A percentile compares a stretch with the other conserved stretches of the same genome.
These are phyloP conservation scores for Lampropteryx suffumata DNA, from an alignment of 2,888 invertebrate genomes.

Conservation along the genomic window DNA sequence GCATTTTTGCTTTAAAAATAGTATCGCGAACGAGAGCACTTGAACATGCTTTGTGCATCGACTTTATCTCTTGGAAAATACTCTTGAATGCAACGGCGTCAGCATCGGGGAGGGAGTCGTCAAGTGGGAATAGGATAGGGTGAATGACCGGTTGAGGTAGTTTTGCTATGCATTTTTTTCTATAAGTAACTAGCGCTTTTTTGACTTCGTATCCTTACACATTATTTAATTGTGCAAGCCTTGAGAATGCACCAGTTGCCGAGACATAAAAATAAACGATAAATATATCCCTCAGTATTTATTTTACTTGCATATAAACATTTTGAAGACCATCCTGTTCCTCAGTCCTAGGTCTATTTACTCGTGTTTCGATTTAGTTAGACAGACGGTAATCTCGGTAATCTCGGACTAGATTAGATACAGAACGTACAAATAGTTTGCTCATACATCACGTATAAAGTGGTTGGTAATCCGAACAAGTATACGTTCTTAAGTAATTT, in stretches of 20 bases:
- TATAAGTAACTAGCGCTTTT: too few species aligned
- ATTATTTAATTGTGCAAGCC: too few species aligned
- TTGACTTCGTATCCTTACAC: background rate
- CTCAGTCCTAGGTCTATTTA: conserved; percentile 8
- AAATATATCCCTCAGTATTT: too few species aligned
- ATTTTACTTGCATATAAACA: too few species aligned
- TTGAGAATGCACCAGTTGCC: too few species aligned
- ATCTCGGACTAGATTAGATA: conserved; percentile 7
- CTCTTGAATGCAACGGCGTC: conserved; percentile 53
- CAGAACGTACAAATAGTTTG: background rate
- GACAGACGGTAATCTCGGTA: too few species aligned
- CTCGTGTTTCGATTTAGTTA: conserved; percentile 6
- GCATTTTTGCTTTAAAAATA: conserved; percentile 61
- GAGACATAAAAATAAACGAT: too few species aligned
- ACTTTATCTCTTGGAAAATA: conserved; percentile 53
- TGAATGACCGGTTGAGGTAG: conserved; percentile 42
- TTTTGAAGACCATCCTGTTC: too few species aligned
- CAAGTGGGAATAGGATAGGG: conserved; percentile 39
- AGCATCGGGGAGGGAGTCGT: conserved; percentile 44
- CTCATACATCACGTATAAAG: background rate
- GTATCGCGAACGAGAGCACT: conserved; percentile 60
- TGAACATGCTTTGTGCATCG: conserved; percentile 58
- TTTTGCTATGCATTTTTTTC: conserved; percentile 11
- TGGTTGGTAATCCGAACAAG: too few species aligned
- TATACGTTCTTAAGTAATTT: too few species aligned